Conservation (phyloP, 2,888 invertebrate species). For the Sphaerophoria taeniata region DNA sequence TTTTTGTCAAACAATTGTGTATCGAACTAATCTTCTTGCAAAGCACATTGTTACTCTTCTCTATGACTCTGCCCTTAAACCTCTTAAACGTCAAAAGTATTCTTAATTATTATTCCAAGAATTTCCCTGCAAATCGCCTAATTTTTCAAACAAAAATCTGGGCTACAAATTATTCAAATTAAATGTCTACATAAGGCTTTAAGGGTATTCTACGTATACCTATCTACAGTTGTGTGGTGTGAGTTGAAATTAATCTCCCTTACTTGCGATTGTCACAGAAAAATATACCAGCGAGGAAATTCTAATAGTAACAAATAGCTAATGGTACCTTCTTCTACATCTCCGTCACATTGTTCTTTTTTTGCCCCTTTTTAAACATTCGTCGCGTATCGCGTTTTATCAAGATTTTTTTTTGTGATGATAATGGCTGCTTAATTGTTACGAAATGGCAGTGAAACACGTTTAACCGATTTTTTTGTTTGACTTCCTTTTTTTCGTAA, state of each 20-base stretch:
- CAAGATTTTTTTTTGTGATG: constrained; percentile 27
- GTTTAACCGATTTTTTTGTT: neutral
- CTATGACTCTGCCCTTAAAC: constrained; percentile 12
- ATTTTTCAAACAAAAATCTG: neutral
- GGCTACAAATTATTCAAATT: constrained; percentile 8
- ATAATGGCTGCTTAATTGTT: constrained; percentile 63
- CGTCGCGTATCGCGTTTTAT: too few species aligned
- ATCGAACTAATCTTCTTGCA: neutral
- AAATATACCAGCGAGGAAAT: too few species aligned
- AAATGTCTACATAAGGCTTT: neutral
- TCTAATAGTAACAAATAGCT: too few species aligned
- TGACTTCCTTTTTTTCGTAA: constrained; percentile 30
- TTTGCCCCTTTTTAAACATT: too few species aligned
- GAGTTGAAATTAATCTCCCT: neutral
- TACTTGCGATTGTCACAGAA: too few species aligned
- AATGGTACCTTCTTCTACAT: too few species aligned
- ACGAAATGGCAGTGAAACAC: constrained; percentile 26
- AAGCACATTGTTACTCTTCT: neutral
- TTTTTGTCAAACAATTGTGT: too few species aligned
- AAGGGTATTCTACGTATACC: neutral
- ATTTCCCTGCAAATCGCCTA: constrained; percentile 16
- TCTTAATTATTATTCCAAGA: neutral
- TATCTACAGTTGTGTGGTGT: neutral
- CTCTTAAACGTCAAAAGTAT: neutral
- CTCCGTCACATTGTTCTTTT: neutral